Conservation (phyloP, 2,888 invertebrate genomes). For the Acronicta psi region DNA sequence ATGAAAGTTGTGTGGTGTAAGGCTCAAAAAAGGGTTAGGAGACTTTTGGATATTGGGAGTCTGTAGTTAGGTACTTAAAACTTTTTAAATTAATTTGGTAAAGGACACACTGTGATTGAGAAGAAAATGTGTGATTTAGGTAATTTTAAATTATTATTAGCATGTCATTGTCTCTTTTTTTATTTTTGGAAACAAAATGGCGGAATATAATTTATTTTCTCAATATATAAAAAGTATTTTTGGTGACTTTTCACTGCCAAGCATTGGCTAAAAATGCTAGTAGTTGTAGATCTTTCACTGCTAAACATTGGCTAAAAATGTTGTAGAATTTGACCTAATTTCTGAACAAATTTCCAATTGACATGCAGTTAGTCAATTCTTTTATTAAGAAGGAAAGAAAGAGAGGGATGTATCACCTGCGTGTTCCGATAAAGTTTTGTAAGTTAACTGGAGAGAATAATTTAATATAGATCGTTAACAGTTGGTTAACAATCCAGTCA, state of each 20-base stretch:
- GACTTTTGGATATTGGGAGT: too few relatives aligned
- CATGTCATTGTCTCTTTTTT: too few relatives aligned
- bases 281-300: not conserved
- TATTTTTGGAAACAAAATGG: too few relatives aligned
- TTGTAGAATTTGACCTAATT: conserved; percentile 37
- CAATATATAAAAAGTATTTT: too few relatives aligned
- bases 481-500: conserved; percentile 43
- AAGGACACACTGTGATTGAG: too few relatives aligned
- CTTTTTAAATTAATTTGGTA: too few relatives aligned
- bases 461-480: conserved; percentile 46
- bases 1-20: conserved; percentile 21
- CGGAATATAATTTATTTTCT: too few relatives aligned
- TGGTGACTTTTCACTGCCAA: not conserved
- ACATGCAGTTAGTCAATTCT: conserved; percentile 45
- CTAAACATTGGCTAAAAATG: conserved; percentile 15
- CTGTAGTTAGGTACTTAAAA: too few relatives aligned
- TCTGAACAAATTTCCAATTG: conserved; percentile 34
- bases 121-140: too few relatives aligned
- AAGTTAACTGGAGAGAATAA: conserved; percentile 37
- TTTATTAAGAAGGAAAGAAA: conserved; percentile 35
- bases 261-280: conserved; percentile 10
- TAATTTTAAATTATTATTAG: too few relatives aligned
- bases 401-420: conserved; percentile 43
- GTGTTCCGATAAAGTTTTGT: conserved; percentile 41
- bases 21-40: conserved; percentile 5